Base-by-base conservation (phyloP, 1,140 invertebrate genomes). In the Hycleus cichorii region DNA sequence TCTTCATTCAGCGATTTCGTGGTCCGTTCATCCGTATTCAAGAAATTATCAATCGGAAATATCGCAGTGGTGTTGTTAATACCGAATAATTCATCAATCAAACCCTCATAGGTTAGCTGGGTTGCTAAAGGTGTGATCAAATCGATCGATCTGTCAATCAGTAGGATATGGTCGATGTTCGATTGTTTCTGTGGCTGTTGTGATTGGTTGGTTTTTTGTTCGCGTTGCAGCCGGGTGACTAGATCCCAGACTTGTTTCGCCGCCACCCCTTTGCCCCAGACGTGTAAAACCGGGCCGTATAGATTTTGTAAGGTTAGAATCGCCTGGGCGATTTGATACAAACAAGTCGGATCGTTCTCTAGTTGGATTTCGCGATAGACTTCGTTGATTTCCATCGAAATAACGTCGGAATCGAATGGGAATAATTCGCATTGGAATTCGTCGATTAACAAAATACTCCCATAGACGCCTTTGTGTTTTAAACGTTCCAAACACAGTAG, bases 11-110 rank as follows among this genome's bases (percentile, higher is more conserved):
- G 76, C 43, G 83, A 81, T 45, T 83, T 80, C 5, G 77, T 77
- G 25, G 74, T 78, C 9, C 80, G 80, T 65, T 88, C 85, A 58
- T 87, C 82, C 0, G 73, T 77, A 50, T 81, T 83, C 7, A 82
- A 76, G 72, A 97, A 95, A 71, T 88, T 91, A 63, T 90, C 85
- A 0, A 87, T 83, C 32, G 94, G 92, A 61, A 97, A 81, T 58
- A 87, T 83, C 0, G 91, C 88, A 55, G 88, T 88, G 48, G 85
- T 76, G 57, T 75, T 79, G 49, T 80, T 80, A 47, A 85, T 82
- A 32, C 82, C 82, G 77, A 88, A 94, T 62, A 91, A 82, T 78
- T 93, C 90, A 78, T 97, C 97, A 64, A 99, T 93, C 8, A 98
- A 77, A 12, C 67, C 64, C 59, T 98, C 95, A 72, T 98, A 99